Base-by-base conservation (phyloP, 2,113 vertebrate species). In the Falcunculus frontatus region DNA sequence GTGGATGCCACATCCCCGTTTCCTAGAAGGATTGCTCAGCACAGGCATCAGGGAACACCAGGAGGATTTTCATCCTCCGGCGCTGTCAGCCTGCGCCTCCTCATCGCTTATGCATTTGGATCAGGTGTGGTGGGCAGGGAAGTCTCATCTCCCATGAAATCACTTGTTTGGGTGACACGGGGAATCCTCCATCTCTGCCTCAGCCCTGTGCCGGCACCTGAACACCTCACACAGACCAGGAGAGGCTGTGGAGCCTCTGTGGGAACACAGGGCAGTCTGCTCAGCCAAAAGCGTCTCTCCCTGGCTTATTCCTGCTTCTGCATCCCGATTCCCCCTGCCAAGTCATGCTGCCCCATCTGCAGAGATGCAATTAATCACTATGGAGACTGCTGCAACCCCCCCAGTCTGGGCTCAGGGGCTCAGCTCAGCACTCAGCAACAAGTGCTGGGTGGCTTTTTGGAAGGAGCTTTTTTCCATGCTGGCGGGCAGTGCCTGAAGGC, bases 31-130 rank as follows among this genome's bases (percentile, higher is more conserved):
- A 73, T 32, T 1, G 0, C 18, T 88, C 75, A 44, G 49, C 53
- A 52, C 56, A 46, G 0, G 1, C 17, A 2, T 3, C 52, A 62
- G 47, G 0, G 9, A 89, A 16, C 12, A 2, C 52, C 7, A 0
- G 0, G 0, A 67, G 60, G 49, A 27, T 55, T 77, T 81, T 62
- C 56, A 46, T 39, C 42, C 59, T 46, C 32, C 0, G 1, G 29
- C 7, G 10, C 64, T 41, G 72, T 56, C 90, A 93, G 73, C 68
- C 57, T 23, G 30, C 0, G 5, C 59, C 69, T 90, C 86, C 79
- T 64, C 56, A 35, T 39, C 5, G 3, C 50, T 41, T 23, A 12
- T 8, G 39, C 47, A 4, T 32, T 84, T 64, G 65, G 50, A 50
- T 33, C 75, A 74, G 90, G 39, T 63, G 70, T 4, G 10, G 70